Conservation (phyloP, 92 coral and sea anemone species). For the Muricea muricata region DNA sequence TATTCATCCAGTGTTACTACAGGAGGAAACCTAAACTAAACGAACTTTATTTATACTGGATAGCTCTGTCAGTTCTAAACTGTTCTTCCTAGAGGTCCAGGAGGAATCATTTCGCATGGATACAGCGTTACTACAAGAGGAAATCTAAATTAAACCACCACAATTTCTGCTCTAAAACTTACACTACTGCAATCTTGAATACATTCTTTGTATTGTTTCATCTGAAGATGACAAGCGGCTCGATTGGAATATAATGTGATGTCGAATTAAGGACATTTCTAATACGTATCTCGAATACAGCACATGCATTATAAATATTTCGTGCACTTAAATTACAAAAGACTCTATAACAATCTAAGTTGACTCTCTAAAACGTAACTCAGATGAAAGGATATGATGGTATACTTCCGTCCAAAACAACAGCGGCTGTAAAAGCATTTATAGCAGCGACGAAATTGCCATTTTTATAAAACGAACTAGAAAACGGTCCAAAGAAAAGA, state of each 20-base stretch:
- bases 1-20: no score
- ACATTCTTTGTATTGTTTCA: conserved; percentile 90
- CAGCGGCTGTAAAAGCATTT: conserved; percentile 96
- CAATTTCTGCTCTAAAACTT: conserved; percentile 28
- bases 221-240: conserved; percentile 94
- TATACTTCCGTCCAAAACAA: conserved; percentile 82
- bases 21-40: no score
- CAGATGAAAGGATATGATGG: conserved; percentile 99
- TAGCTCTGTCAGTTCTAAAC: not conserved
- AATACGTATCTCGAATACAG: not conserved
- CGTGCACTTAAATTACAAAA: no score
- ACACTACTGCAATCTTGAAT: conserved; percentile 91
- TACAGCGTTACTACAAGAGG: no score
- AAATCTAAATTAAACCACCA: no score
- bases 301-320: not conserved
- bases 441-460: conserved; percentile 94
- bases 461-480: conserved; percentile 86
- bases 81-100: no score
- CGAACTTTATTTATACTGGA: no score
- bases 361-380: no score
- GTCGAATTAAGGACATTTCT: conserved; percentile 5
- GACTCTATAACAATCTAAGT: no score
- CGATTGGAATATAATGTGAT: conserved; percentile 86
- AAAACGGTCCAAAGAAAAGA: not conserved
- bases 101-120: no score